Conservation (phyloP, 2,113 vertebrate genomes). For the Cephalopholis sonnerati region DNA sequence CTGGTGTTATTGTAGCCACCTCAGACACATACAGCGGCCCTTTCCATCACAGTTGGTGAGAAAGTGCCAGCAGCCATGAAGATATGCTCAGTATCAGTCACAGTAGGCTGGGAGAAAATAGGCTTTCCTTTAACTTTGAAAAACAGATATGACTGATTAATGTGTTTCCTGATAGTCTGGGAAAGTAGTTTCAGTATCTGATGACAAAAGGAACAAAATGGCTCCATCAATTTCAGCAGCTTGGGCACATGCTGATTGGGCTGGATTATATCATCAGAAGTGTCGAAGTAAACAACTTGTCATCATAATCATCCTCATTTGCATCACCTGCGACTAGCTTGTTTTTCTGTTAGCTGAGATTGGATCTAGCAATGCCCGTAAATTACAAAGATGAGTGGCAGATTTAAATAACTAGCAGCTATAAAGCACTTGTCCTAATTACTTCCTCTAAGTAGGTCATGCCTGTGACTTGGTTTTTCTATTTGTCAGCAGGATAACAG, state of each 20-base stretch:
- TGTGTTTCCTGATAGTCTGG: not conserved
- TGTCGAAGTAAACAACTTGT: constrained; percentile 30
- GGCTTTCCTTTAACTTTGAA: not conserved
- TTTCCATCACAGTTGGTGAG: not conserved
- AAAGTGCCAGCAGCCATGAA: not conserved
- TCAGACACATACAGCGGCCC: not conserved
- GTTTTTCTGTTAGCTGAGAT: constrained; percentile 19
- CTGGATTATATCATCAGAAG: constrained; percentile 4
- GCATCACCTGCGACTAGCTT: constrained; percentile 3
- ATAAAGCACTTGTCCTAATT: not conserved
- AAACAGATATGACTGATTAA: not conserved
- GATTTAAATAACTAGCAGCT: not conserved
- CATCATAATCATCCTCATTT: constrained; percentile 25
- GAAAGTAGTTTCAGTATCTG: not conserved
- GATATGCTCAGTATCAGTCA: not conserved
- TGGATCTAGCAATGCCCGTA: not conserved
- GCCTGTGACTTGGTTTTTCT: not conserved
- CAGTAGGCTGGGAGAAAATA: not conserved
- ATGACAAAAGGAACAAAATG: constrained; percentile 2
- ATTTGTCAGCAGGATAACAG: too few relatives aligned
- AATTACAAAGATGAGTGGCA: not conserved
- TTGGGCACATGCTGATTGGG: constrained; percentile 2
- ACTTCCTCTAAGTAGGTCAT: not conserved
- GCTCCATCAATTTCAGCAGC: not conserved
- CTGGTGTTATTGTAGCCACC: constrained; percentile 8